Base-by-base conservation (phyloP, 1,140 invertebrate genomes). In the Psilanteris sp. region DNA sequence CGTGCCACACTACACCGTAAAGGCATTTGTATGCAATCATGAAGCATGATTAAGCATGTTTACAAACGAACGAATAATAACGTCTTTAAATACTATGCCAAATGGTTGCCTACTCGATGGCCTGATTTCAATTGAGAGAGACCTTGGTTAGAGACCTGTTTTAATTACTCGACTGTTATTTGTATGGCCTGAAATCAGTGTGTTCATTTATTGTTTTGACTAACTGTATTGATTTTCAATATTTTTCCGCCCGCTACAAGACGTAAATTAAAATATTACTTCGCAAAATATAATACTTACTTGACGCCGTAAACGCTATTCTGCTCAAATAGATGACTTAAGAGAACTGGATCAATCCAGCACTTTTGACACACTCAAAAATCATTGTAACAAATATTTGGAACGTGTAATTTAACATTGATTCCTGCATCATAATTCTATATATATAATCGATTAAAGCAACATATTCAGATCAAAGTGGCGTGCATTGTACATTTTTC, bases 161-260 rank as follows among this genome's bases (percentile, higher is more conserved):
- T 61, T 44, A 70, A 73, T 64, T 64, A 77, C 70, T 64, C 62
- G 41, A 66, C 55, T 77, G 55, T 77, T 72, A 57, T 48, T 64
- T 72, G 54, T 77, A 62, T 64, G 55, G 75, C 37, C 55, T 77
- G 67, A 62, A 67, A 77, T 72, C 67, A 67, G 39, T 72, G 66
- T 67, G 55, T 68, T 72, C 34, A 72, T 62, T 77, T 41, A 77
- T 41, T 64, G 41, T 77, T 64, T 68, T 57, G 11, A 67, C 29
- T 44, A 61, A 77, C 50, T 39, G 26, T 36, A 62, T 67, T 62
- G 50, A 59, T 61, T 70, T 44, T 57, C 41, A 50, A 62, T 55
- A 75, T 5, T 52, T 22, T 3, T 10, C 18, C 14, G 18, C 18
- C 41, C 20, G 16, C 9, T n/a, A n/a, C n/a, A n/a, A n/a, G 11